Evolutionary conservation across 2,113 vertebrate genomes (phyloP), one percentile per base, ranked within the genome.

Genomic region (Myodes glareolus): DNA sequence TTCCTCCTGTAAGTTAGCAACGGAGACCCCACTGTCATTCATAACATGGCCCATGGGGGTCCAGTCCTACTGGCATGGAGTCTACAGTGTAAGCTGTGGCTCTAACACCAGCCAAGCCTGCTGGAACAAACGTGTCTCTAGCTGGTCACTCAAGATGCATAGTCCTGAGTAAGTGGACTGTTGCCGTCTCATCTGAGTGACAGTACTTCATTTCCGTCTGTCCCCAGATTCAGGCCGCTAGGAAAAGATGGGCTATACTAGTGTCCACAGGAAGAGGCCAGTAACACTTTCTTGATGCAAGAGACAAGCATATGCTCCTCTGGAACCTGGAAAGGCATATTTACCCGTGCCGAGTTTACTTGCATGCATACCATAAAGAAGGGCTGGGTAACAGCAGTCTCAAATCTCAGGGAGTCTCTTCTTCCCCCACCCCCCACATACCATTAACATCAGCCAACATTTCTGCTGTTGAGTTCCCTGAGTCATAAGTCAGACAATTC

Each of bases 301-400:
- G 70, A 45, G n/a, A 91, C 58, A 89, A 75, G 25, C 2, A 1
- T 47, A 11, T 21, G 12, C 21, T 77, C 61, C 45, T 82, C 45
- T 25, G 52, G 70, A 67, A 95, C 73, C 65, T 84, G 36, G 67
- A 50, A 89, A 73, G 21, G 36, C 61, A 36, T 42, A 5, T 8
- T 39, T 47, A 42, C 29, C 70, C 58, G 17, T 14, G 9, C 42
- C 21, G 29, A 61, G 36, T 27, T 58, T 52, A 50, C 75, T 78
- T 47, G 42, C 65, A 76, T 73, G 67, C 29, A 25, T 81, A 19
- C 29, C 68, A 17, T 23, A 67, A 94, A 93, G 19, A 97, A 92
- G 8, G 4, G 39, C 61, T 84, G 13, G 39, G n/a, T 63, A 29
- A 63, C 25, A 45, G 27, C 29, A 68, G 25, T 45, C 45, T 93